Evolutionary conservation across 2,797 vertebrate species (phyloP).

Genomic region (Falco rusticolus): DNA sequence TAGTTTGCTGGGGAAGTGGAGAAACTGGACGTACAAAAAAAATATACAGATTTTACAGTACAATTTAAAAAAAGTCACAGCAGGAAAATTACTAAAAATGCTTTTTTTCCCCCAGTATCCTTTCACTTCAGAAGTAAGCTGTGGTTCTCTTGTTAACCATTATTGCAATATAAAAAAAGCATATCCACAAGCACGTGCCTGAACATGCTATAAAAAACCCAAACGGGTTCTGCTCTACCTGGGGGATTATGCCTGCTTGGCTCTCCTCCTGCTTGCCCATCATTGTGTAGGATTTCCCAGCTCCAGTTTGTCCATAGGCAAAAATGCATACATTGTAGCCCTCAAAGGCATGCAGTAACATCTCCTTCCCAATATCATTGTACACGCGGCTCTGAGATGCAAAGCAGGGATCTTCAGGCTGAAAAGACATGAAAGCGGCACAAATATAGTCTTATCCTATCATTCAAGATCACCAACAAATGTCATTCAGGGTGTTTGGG

Average conservation of each 20-base stretch:
- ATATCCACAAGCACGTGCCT: background rate
- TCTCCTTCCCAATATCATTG: slow-evolving; percentile 99
- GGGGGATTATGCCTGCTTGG: slow-evolving; percentile 97
- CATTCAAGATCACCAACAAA: background rate
- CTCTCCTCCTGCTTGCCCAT: slow-evolving; percentile 99
- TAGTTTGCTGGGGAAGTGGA: background rate
- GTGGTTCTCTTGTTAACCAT: background rate
- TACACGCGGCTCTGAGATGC: slow-evolving; percentile 94
- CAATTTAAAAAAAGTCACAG: background rate
- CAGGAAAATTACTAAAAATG: background rate
- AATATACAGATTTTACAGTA: background rate
- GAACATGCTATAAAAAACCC: background rate
- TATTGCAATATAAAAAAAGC: background rate
- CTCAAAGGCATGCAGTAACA: slow-evolving; percentile 96
- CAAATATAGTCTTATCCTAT: background rate
- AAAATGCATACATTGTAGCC: slow-evolving; percentile 99
- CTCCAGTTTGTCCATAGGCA: slow-evolving; percentile 97
- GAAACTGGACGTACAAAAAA: background rate
- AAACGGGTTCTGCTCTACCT: slow-evolving; percentile 77
- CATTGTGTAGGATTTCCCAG: slow-evolving; percentile 99
- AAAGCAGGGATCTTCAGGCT: slow-evolving; percentile 93
- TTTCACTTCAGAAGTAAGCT: background rate
- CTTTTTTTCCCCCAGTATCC: background rate
- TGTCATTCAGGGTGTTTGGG: background rate
- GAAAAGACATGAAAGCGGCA: slow-evolving; percentile 19